Percentiles rank a stretch among this genome's conserved stretches.
Evolutionary conservation across 2,888 invertebrate species (phyloP).

Genomic region (Sceliomorpha sp.): DNA sequence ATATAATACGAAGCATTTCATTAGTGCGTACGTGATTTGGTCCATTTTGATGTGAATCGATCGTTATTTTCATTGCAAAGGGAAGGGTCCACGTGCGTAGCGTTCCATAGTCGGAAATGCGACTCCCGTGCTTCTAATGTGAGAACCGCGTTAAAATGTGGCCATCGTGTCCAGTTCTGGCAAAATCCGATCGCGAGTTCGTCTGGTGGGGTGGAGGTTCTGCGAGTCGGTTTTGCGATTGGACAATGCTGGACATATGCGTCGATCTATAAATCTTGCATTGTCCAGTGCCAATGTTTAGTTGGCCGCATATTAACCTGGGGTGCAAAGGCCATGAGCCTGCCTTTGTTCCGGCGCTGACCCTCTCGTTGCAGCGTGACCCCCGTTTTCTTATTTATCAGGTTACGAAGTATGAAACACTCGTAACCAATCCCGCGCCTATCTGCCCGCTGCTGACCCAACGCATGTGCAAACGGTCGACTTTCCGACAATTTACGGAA

Average conservation of each 20-base stretch:
- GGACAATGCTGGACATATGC: slow-evolving; percentile 69
- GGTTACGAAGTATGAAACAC: slow-evolving; percentile 64
- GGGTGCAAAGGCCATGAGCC: slow-evolving; percentile 76
- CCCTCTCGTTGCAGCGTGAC: slow-evolving; percentile 73
- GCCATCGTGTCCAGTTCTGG: neutral
- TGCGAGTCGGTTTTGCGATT: slow-evolving; percentile 28
- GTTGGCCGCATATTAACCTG: slow-evolving; percentile 79
- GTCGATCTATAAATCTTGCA: slow-evolving; percentile 78
- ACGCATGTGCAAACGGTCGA: slow-evolving; percentile 6
- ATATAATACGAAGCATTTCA: slow-evolving; percentile 27
- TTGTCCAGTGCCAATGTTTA: slow-evolving; percentile 77
- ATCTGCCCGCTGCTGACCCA: slow-evolving; percentile 32
- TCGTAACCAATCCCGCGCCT: slow-evolving; percentile 24
- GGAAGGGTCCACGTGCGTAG: slow-evolving; percentile 22
- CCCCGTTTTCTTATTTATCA: slow-evolving; percentile 76
- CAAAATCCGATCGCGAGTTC: slow-evolving; percentile 35
- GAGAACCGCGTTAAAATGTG: slow-evolving; percentile 22
- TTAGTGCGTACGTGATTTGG: slow-evolving; percentile 29
- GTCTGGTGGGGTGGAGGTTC: slow-evolving; percentile 39
- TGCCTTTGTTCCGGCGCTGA: slow-evolving; percentile 72
- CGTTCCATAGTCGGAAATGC: slow-evolving; percentile 2
- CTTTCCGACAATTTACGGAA: slow-evolving; percentile 30
- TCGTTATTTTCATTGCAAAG: slow-evolving; percentile 35
- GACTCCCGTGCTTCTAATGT: slow-evolving; percentile 8
- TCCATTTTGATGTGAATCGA: slow-evolving; percentile 8